phyloP scores from a whole-genome alignment of 2,797 vertebrate genomes.

The Hapalemur alaotrensis region DNA sequence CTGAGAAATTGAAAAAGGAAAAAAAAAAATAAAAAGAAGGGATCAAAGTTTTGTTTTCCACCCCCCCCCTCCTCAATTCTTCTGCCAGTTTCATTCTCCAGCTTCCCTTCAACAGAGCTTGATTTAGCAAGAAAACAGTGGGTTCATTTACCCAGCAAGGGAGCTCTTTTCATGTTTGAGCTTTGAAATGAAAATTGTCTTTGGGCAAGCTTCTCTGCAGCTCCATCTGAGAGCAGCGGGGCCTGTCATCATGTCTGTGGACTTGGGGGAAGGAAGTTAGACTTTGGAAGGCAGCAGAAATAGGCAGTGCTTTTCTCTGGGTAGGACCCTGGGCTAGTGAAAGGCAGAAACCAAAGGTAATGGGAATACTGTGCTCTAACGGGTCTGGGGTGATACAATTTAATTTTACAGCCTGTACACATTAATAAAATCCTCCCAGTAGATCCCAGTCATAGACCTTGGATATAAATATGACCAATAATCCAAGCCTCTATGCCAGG shows the following conservation, averaged over 20 bases:
- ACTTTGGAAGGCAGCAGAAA: neutral
- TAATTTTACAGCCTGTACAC: neutral
- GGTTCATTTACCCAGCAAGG: slow-evolving; percentile 81
- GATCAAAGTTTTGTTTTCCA: neutral
- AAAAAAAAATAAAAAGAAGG: slow-evolving; percentile 27
- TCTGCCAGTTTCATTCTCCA: slow-evolving; percentile 74
- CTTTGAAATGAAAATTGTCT: slow-evolving; percentile 85
- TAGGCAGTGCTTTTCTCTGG: neutral
- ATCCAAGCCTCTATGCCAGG: slow-evolving; percentile 27
- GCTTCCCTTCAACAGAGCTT: slow-evolving; percentile 77
- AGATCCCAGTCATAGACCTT: neutral
- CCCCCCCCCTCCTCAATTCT: neutral
- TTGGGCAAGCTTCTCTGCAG: slow-evolving; percentile 76
- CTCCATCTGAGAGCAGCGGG: slow-evolving; percentile 77
- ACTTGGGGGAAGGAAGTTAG: neutral
- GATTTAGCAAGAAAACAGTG: slow-evolving; percentile 79
- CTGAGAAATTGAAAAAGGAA: slow-evolving; percentile 70
- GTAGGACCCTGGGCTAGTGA: neutral
- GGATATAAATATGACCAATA: slow-evolving; percentile 63
- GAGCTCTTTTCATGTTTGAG: slow-evolving; percentile 81
- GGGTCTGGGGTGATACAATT: neutral
- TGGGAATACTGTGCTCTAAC: neutral
- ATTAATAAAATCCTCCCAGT: neutral
- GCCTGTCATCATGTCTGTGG: slow-evolving; percentile 67
- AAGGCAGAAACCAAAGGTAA: neutral